Conservation (phyloP, 2,113 vertebrate species). For the Phalacrocorax brasilianus region DNA sequence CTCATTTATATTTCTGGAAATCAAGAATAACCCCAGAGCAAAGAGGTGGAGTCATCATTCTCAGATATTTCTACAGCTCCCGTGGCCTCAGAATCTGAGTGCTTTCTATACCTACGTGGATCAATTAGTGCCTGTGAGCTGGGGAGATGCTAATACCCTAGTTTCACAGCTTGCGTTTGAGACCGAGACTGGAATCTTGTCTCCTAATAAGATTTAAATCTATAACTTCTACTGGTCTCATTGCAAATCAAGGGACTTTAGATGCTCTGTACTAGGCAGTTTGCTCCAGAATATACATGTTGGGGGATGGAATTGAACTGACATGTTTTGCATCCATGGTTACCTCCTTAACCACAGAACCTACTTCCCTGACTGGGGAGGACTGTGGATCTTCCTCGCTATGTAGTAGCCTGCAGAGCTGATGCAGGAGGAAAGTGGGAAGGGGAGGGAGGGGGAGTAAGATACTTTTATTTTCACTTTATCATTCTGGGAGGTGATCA, state of each 20-base stretch:
- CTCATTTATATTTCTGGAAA: background rate
- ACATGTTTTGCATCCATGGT: background rate
- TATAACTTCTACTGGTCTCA: background rate
- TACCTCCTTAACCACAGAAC: background rate
- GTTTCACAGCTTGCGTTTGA: background rate
- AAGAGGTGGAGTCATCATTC: background rate
- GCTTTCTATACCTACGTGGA: background rate
- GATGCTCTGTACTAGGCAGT: background rate
- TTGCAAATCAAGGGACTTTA: background rate
- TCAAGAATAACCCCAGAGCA: background rate
- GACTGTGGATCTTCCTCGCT: background rate
- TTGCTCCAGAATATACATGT: background rate
- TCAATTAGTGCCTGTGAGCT: background rate
- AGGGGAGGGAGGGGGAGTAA: background rate
- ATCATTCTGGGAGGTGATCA: background rate
- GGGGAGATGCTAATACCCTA: background rate
- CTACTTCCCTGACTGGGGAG: background rate
- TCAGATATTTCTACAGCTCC: background rate
- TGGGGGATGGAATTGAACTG: background rate
- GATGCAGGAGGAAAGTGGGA: background rate
- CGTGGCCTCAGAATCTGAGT: background rate
- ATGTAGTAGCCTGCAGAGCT: background rate
- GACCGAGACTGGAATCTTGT: background rate
- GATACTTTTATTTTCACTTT: background rate
- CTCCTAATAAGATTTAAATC: conserved; percentile 8